phyloP scores from a whole-genome alignment of 2,797 vertebrate species.

The Podarcis lilfordi region DNA sequence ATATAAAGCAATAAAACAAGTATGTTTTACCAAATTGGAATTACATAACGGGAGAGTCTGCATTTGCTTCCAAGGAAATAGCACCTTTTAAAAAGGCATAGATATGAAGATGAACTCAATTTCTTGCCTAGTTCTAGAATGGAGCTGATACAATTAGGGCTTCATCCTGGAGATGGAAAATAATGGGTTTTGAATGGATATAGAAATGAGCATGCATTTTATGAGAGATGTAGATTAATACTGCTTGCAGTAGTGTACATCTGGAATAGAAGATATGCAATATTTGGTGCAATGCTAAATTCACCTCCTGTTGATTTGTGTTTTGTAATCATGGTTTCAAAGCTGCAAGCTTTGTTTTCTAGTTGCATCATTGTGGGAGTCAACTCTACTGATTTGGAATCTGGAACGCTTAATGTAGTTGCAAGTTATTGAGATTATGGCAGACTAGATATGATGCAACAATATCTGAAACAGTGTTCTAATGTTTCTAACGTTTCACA shows the following conservation, averaged over 20 bases:
- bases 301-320: neutral
- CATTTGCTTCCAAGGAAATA: neutral
- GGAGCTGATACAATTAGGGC: neutral
- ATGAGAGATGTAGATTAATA: neutral
- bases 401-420: neutral
- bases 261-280: neutral
- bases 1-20: conserved; percentile 36
- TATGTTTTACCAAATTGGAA: conserved; percentile 15
- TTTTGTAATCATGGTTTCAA: neutral
- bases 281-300: neutral
- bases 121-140: conserved; percentile 16
- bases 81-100: conserved; percentile 3
- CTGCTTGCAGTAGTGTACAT: neutral
- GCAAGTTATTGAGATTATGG: neutral
- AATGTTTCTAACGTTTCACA: too few relatives aligned
- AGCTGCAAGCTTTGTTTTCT: neutral
- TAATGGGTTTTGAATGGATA: neutral
- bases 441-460: neutral
- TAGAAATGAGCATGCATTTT: neutral
- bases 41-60: neutral
- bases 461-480: neutral
- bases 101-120: neutral
- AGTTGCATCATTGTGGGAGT: neutral
- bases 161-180: neutral
- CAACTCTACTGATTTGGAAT: too few relatives aligned